Conservation (phyloP, 2,113 vertebrate species). For the Camarhynchus parvulus region DNA sequence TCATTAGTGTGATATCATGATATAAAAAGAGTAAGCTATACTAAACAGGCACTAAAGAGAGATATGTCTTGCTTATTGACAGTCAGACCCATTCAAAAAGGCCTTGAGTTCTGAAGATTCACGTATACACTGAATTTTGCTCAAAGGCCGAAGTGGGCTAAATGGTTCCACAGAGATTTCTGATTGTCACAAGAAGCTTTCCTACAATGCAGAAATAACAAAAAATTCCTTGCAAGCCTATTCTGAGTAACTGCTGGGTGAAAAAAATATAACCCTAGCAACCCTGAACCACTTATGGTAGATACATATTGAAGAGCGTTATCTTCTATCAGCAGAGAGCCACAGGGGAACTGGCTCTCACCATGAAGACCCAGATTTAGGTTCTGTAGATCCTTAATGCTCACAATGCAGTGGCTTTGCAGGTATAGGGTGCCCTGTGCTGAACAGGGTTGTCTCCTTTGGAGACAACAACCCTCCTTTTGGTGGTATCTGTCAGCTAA, state of each 20-base stretch:
- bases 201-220: background rate
- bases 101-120: background rate
- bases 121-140: background rate
- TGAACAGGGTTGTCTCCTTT: accelerated
- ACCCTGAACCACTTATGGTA: accelerated
- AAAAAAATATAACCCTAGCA: background rate
- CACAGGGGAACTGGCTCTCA: background rate
- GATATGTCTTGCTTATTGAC: background rate
- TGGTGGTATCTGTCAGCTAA: background rate
- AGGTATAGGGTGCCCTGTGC: background rate
- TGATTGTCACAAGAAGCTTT: background rate
- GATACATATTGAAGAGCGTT: accelerated
- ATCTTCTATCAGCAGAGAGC: background rate
- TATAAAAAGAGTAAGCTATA: background rate
- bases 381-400: background rate
- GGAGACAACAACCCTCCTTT: background rate
- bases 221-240: background rate
- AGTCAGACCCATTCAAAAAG: background rate
- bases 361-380: background rate
- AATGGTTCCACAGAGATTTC: background rate
- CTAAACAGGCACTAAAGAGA: background rate
- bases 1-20: background rate
- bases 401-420: accelerated
- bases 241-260: background rate
- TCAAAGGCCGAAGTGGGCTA: background rate